Evolutionary conservation across 2,888 invertebrate species (phyloP), one percentile per base, ranked within the genome.

Genomic region (Euplexia lucipara): DNA sequence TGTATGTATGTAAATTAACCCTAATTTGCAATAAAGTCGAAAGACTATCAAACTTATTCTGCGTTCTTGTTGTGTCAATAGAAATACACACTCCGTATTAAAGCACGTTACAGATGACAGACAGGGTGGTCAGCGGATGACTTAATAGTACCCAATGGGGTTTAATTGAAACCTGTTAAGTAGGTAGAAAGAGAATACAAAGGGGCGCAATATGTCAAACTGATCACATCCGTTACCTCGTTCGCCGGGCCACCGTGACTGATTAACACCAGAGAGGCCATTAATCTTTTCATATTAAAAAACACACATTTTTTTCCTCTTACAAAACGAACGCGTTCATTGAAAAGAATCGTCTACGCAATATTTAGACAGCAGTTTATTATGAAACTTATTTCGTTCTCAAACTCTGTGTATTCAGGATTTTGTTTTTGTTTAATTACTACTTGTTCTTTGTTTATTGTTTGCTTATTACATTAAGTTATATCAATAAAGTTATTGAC

Each of bases 321-420:
- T 60, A 37, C 60, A 51, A 60, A 60, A 67, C 41, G 30, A 16
- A 34, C 39, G n/a, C 32, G 44, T 30, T 32, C 39, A 48, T 65
- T 44, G 20, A 59, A 65, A 35, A 44, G 30, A 56, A 52, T 16
- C 2, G n/a, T 20, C 3, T 45, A 26, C 59, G 54, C 51, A 71
- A 71, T 73, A 14, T 67, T 71, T 73, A 20, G 37, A 22, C 18
- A 22, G 16, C 35, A 49, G 3, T 56, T 69, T 34, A 48, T 70
- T 65, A 54, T 37, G 59, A 72, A 72, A 66, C 16, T 26, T 41
- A 30, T 18, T 57, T 44, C 26, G 42, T 20, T 42, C 30, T 41
- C 26, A 6, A 37, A 47, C 32, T 52, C 35, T 39, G n/a, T 42
- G 42, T 65, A 48, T 35, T 56, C 20, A 37, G 47, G 37, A 53